A percentile compares a stretch with the other conserved stretches of the same genome.
These are phyloP conservation scores for Polyergus mexicanus DNA, from an alignment of 1,140 invertebrate species.

Conservation along the genomic window DNA sequence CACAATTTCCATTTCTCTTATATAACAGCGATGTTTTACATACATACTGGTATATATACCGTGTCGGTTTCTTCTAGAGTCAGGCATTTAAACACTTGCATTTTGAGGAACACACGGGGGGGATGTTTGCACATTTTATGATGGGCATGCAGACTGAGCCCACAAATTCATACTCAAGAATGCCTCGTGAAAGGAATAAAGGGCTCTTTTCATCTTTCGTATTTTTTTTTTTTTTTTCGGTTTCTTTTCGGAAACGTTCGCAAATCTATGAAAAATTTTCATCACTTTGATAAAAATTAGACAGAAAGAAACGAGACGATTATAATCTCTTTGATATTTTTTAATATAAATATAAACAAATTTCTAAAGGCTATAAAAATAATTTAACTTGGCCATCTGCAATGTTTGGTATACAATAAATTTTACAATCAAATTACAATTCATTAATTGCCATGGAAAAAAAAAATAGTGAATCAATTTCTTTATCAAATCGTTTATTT, in stretches of 20 bases:
- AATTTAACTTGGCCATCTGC: background rate
- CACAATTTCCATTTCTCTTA: background rate
- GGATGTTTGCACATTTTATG: slow-evolving; percentile 74
- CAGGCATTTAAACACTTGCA: slow-evolving; percentile 54
- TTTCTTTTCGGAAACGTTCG: background rate
- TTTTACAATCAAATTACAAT: background rate
- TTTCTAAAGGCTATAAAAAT: background rate
- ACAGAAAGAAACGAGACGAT: no score
- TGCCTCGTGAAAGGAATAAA: background rate
- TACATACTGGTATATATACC: background rate
- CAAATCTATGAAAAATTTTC: background rate
- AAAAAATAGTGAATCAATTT: background rate
- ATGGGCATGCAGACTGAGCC: slow-evolving; percentile 49
- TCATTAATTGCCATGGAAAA: no score
- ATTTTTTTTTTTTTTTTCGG: slow-evolving; percentile 7
- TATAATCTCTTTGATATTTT: background rate
- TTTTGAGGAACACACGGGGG: slow-evolving; percentile 2
- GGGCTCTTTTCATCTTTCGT: background rate
- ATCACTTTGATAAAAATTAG: background rate
- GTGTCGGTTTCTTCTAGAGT: slow-evolving; percentile 2
- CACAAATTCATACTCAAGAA: background rate
- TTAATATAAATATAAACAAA: background rate
- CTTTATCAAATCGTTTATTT: background rate
- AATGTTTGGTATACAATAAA: background rate
- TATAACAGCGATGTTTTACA: background rate